Base-by-base conservation (phyloP, 2,888 invertebrate species). In the Cepaea hortensis region DNA sequence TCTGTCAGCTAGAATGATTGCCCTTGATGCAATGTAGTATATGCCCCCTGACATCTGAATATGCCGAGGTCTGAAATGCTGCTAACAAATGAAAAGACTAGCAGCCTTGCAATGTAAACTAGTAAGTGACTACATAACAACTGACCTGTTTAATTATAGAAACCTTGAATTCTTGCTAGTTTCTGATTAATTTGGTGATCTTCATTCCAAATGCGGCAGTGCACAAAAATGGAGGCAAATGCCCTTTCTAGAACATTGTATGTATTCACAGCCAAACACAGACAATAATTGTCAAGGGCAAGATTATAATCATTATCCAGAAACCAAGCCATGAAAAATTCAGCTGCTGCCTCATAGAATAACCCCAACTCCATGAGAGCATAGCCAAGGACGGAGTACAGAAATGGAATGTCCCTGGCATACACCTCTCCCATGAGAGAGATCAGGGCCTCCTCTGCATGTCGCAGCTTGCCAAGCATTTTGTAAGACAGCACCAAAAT, bases 401-500 rank as follows among this genome's bases (percentile, higher is more conserved):
- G 89, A 77, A 92, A 89, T 1, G 93, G 92, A 23, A 91, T 90
- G 70, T 93, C 92, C 73, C 90, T 90, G 75, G 86, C 79, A 79
- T 90, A 89, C 9, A 92, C 93, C 46, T 91, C 92, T 35, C 91
- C 88, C 90, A 93, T 90, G 50, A 94, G 90, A 35, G 89, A 88
- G 0, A 92, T 86, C 61, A 94, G 90, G 73, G 91, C 90, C 9
- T 91, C 90, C 76, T 93, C 93, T 0, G 93, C 94, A 73, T 91
- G 91, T 0, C 90, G 88, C 68, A 90, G 89, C 77, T 93, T 88
- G 15, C 91, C 89, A 20, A 93, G 87, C 80, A 91, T 90, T 82
- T 92, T 93, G 90, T 92, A 91, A 72, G 92, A 93, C 7, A 94
- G 90, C n/a, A 94, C 89, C n/a, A 93, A 91, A 18, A 94, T 89